Percentiles rank a stretch among this genome's conserved stretches.
Evolutionary conservation across 2,797 vertebrate genomes (phyloP).

Genomic region (Aldrovandia affinis): DNA sequence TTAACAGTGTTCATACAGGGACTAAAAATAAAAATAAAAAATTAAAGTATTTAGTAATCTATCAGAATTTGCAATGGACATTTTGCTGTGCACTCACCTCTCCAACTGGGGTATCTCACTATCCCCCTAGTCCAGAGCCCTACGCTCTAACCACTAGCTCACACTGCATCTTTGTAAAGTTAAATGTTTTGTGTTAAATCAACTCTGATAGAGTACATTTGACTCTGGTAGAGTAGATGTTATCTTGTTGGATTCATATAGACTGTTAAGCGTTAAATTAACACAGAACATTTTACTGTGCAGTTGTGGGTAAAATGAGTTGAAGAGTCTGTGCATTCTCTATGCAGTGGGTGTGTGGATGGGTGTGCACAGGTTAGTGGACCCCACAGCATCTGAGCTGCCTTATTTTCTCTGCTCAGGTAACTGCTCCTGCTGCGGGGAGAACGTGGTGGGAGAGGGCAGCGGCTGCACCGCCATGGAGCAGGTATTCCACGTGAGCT

Average conservation of each 20-base stretch:
- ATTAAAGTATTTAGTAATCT: too few relatives aligned
- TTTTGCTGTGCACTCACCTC: neutral
- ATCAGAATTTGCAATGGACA: neutral
- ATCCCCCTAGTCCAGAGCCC: neutral
- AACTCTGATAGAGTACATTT: too few relatives aligned
- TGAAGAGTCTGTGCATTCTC: neutral
- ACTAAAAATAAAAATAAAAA: too few relatives aligned
- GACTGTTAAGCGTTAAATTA: too few relatives aligned
- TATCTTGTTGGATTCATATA: too few relatives aligned
- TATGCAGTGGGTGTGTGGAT: too few relatives aligned
- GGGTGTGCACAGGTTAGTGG: neutral
- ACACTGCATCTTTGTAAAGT: neutral
- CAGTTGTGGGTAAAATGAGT: neutral
- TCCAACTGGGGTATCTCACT: neutral
- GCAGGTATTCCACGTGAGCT: conserved; percentile 95
- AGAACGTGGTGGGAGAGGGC: conserved; percentile 96
- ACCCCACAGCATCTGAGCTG: neutral
- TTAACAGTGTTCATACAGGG: too few relatives aligned
- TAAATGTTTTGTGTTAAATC: neutral
- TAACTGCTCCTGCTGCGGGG: conserved; percentile 93
- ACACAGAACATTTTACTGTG: too few relatives aligned
- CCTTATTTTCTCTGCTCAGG: conserved; percentile 67
- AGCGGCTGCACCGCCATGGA: conserved; percentile 98
- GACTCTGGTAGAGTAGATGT: too few relatives aligned
- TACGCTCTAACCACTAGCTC: neutral